Evolutionary conservation across 2,113 vertebrate genomes (phyloP).

Genomic region (Microcebus tavaratra): DNA sequence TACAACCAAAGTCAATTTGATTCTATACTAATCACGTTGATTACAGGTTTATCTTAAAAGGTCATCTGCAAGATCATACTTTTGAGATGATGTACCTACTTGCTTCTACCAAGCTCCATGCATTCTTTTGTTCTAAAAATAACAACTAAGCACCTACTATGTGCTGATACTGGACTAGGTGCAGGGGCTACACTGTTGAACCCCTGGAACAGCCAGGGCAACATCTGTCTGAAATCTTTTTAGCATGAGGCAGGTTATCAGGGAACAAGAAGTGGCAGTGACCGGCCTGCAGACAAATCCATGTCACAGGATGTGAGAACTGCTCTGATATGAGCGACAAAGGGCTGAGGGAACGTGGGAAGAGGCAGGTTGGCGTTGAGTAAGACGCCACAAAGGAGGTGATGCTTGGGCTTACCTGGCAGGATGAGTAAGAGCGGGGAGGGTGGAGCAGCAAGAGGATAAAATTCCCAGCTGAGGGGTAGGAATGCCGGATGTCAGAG

Average conservation of each 20-base stretch:
- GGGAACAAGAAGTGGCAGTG: background rate
- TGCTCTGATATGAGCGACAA: background rate
- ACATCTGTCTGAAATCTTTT: background rate
- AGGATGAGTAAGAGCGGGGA: slow-evolving; percentile 16
- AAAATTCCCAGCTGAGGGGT: slow-evolving; percentile 8
- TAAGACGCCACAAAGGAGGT: background rate
- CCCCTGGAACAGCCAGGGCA: background rate
- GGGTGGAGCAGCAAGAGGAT: background rate
- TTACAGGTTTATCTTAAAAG: too few relatives aligned
- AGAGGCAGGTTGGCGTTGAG: background rate
- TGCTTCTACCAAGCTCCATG: background rate
- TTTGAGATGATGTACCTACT: background rate
- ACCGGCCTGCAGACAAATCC: background rate
- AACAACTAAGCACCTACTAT: background rate
- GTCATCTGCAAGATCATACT: too few relatives aligned
- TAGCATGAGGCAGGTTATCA: background rate
- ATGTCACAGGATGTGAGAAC: background rate
- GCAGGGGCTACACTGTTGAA: background rate
- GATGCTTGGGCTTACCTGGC: background rate
- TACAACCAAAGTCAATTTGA: too few relatives aligned
- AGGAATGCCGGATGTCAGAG: background rate
- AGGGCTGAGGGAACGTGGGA: background rate
- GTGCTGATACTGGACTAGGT: background rate
- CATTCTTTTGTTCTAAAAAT: background rate
- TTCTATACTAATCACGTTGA: too few relatives aligned